Evolutionary conservation across 35 echinoderm and acorn worm species (phyloP).

Genomic region (Nesometra sesokonis): DNA sequence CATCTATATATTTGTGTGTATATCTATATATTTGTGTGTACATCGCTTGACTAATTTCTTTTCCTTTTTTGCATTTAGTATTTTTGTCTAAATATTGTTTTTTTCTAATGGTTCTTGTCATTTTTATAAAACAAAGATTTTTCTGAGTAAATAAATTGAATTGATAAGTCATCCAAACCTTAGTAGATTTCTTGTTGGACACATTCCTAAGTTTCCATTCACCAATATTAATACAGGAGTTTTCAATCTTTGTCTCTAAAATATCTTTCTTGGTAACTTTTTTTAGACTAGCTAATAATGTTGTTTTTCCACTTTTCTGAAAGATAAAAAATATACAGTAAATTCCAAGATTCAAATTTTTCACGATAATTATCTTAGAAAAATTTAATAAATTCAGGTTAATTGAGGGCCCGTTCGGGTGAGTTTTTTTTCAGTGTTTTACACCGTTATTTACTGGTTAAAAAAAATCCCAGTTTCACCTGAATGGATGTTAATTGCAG

Average conservation of each 20-base stretch:
- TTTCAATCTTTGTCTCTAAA: constrained; percentile 5
- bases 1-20: too few species aligned
- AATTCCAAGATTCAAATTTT: too few species aligned
- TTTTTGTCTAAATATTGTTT: neutral
- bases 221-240: constrained; percentile 1
- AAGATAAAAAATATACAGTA: neutral
- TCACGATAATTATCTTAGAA: too few species aligned
- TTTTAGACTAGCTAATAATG: constrained; percentile 22
- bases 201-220: neutral
- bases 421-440: too few species aligned
- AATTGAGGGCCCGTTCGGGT: too few species aligned
- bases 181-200: neutral
- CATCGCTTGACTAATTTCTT: too few species aligned
- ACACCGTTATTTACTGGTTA: too few species aligned
- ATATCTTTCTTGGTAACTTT: neutral
- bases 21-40: too few species aligned
- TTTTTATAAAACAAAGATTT: neutral
- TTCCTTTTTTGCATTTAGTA: neutral
- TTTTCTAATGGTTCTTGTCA: neutral
- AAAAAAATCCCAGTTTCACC: too few species aligned
- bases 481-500: too few species aligned
- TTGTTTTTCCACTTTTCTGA: constrained; percentile 40
- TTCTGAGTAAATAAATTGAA: neutral
- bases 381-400: too few species aligned
- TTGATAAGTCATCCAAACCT: neutral